A percentile compares a stretch with the other conserved stretches of the same genome.
phyloP scores from a whole-genome alignment of 2,888 invertebrate species.

The Phasia obesa region DNA sequence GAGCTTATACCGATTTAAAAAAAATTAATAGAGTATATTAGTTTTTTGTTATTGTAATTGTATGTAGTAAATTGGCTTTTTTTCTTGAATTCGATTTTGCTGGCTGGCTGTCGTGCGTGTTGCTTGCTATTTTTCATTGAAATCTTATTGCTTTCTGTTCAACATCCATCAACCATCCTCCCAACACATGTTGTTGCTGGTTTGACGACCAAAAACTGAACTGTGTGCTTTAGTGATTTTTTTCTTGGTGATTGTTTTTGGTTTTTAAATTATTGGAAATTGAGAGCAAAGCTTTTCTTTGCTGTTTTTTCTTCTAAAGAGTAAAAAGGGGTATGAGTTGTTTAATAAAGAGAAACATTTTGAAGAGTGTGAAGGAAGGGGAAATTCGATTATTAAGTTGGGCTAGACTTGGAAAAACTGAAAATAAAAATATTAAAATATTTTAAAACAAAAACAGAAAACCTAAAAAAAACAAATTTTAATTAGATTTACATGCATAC shows the following conservation, averaged over 20 bases:
- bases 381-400: slow-evolving; percentile 10
- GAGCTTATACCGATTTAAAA: slow-evolving; percentile 74
- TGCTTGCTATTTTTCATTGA: slow-evolving; percentile 52
- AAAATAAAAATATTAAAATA: background rate
- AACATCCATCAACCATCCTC: slow-evolving; percentile 40
- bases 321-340: slow-evolving; percentile 53
- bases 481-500: too few relatives aligned
- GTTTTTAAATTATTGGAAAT: slow-evolving; percentile 60
- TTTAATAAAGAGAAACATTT: slow-evolving; percentile 1
- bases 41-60: slow-evolving; percentile 64
- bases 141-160: slow-evolving; percentile 66
- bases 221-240: slow-evolving; percentile 36
- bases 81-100: slow-evolving; percentile 55
- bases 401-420: background rate
- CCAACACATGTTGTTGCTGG: slow-evolving; percentile 31
- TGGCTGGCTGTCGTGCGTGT: slow-evolving; percentile 38
- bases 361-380: slow-evolving; percentile 32
- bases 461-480: too few relatives aligned
- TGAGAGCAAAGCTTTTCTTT: slow-evolving; percentile 49
- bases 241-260: slow-evolving; percentile 20
- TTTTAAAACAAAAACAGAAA: background rate
- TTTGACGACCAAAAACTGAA: slow-evolving; percentile 27
- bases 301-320: slow-evolving; percentile 11
- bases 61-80: slow-evolving; percentile 66
- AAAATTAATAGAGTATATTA: slow-evolving; percentile 73